Conservation (phyloP, 30 jellyfish, hydroid and myxozoan species). For the Rhopilema esculentum region DNA sequence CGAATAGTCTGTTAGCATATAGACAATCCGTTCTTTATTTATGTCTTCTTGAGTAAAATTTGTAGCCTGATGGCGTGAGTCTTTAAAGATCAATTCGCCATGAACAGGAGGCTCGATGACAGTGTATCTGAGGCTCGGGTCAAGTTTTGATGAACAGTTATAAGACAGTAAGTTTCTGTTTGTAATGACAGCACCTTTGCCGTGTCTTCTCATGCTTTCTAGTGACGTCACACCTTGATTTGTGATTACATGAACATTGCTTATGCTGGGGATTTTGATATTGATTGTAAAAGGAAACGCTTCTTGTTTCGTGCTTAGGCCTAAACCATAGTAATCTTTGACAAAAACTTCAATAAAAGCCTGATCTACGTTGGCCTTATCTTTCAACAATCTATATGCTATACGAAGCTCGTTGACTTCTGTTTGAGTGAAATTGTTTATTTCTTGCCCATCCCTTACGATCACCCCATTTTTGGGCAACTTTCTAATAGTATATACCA, state of each 20-base stretch:
- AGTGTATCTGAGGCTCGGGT: slow-evolving; percentile 31
- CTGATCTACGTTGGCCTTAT: slow-evolving; percentile 28
- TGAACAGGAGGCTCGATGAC: slow-evolving; percentile 72
- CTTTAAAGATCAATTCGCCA: slow-evolving; percentile 48
- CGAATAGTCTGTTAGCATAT: slow-evolving; percentile 34
- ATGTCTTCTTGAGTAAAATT: slow-evolving; percentile 54
- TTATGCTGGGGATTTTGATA: slow-evolving; percentile 18
- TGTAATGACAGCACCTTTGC: slow-evolving; percentile 42
- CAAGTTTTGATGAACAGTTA: slow-evolving; percentile 35
- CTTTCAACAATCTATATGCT: slow-evolving; percentile 12
- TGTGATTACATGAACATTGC: slow-evolving; percentile 19
- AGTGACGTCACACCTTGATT: slow-evolving; percentile 53
- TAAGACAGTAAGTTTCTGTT: slow-evolving; percentile 33
- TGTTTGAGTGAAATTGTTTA: slow-evolving; percentile 48
- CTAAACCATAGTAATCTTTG: slow-evolving; percentile 11
- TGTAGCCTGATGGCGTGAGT: slow-evolving; percentile 24
- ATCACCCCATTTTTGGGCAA: slow-evolving; percentile 45
- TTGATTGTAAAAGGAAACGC: slow-evolving; percentile 20
- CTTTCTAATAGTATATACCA: slow-evolving; percentile 10
- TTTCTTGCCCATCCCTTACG: slow-evolving; percentile 34
- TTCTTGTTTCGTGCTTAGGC: slow-evolving; percentile 15
- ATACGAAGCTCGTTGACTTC: slow-evolving; percentile 66
- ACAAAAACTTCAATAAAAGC: slow-evolving; percentile 12
- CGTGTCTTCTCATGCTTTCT: slow-evolving; percentile 14
- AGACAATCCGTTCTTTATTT: slow-evolving; percentile 21